Percentiles rank a stretch among this genome's conserved stretches.
Evolutionary conservation across 2,113 vertebrate genomes (phyloP).

Genomic region (Thalassarche chlororhynchos): DNA sequence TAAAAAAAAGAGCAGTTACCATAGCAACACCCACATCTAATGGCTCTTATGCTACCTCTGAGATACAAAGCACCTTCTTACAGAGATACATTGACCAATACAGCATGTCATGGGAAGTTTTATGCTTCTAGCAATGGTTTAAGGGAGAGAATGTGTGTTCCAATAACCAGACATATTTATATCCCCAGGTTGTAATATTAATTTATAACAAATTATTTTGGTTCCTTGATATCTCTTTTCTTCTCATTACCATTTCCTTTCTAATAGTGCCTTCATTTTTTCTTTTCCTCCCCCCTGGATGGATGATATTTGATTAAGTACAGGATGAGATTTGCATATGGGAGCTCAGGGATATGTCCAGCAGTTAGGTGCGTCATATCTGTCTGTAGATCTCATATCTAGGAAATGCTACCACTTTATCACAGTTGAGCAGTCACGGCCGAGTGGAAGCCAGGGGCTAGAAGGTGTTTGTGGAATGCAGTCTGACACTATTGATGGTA

Average conservation of each 20-base stretch:
- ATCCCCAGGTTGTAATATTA: conserved; percentile 59
- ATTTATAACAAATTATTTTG: conserved; percentile 67
- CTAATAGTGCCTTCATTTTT: conserved; percentile 9
- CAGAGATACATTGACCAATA: conserved; percentile 78
- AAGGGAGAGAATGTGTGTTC: conserved; percentile 48
- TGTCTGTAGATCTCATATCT: not conserved
- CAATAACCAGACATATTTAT: conserved; percentile 58
- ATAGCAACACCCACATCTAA: conserved; percentile 79
- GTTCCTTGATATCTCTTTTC: conserved; percentile 42
- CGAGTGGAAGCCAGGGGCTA: not conserved
- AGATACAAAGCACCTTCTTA: conserved; percentile 81
- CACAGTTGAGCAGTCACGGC: not conserved
- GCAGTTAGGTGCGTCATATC: not conserved
- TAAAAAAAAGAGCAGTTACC: conserved; percentile 76
- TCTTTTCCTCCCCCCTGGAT: not conserved
- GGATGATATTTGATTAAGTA: conserved; percentile 38
- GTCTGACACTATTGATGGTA: not conserved
- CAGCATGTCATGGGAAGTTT: conserved; percentile 71
- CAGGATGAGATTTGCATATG: conserved; percentile 29
- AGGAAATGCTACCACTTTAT: conserved; percentile 5
- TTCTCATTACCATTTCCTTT: conserved; percentile 58
- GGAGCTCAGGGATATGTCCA: conserved; percentile 18
- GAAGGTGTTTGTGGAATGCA: not conserved
- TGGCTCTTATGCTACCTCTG: conserved; percentile 79
- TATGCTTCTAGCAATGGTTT: conserved; percentile 63